Evolutionary conservation across 1,140 invertebrate species (phyloP).

Genomic region (Bradysia coprophila): DNA sequence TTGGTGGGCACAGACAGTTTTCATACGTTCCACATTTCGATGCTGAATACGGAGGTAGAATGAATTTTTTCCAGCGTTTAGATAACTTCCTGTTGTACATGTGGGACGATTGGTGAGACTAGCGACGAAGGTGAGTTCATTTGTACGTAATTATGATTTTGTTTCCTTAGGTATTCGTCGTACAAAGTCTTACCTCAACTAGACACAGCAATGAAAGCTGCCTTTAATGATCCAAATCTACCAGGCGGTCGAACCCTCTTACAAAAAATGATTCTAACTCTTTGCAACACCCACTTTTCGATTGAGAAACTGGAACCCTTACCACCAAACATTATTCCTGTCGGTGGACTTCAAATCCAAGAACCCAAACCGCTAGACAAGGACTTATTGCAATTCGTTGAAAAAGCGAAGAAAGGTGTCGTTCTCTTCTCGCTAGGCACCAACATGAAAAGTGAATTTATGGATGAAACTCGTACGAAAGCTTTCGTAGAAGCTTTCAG

Average conservation of each 20-base stretch:
- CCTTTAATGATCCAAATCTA: too few relatives aligned
- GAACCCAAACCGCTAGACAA: constrained; percentile 10
- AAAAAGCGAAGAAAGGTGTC: constrained; percentile 20
- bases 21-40: not conserved
- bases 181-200: too few relatives aligned
- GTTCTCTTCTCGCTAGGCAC: constrained; percentile 29
- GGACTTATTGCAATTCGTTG: constrained; percentile 26
- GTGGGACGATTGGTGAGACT: not conserved
- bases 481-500: constrained; percentile 22
- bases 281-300: not conserved
- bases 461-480: constrained; percentile 13
- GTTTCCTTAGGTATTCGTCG: too few relatives aligned
- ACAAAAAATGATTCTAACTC: too few relatives aligned
- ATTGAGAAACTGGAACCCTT: constrained; percentile 6
- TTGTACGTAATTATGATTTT: too few relatives aligned
- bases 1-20: constrained; percentile 1
- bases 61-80: not conserved
- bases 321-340: constrained; percentile 24
- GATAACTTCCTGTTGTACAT: not conserved
- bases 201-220: too few relatives aligned
- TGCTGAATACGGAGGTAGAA: not conserved
- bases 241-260: too few relatives aligned
- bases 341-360: constrained; percentile 26
- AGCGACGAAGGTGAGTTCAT: too few relatives aligned
- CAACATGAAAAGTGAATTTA: constrained; percentile 15